Evolutionary conservation across 2,797 vertebrate species (phyloP).

Genomic region (Ctenopoma multispine): DNA sequence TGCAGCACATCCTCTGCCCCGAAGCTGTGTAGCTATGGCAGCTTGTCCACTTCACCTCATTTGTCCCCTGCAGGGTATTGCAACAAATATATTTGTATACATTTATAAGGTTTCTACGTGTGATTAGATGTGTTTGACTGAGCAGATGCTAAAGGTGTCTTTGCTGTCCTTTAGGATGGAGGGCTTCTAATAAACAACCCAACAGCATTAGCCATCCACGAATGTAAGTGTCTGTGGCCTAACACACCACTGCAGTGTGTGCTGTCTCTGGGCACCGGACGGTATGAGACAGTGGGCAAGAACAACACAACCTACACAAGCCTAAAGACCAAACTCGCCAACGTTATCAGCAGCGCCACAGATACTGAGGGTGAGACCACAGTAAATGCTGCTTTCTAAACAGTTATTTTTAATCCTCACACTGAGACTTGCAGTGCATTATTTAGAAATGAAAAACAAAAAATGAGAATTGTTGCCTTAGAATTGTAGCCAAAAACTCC

Average conservation of each 20-base stretch:
- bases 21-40: slow-evolving; percentile 32
- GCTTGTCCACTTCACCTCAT: slow-evolving; percentile 45
- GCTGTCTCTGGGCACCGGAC: slow-evolving; percentile 94
- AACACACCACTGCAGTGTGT: slow-evolving; percentile 92
- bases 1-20: slow-evolving; percentile 39
- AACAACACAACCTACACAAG: slow-evolving; percentile 88
- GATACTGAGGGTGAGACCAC: slow-evolving; percentile 92
- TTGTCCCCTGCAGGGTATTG: slow-evolving; percentile 47
- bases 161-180: slow-evolving; percentile 87
- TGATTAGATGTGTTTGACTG: not conserved
- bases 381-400: not conserved
- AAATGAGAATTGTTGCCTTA: not conserved
- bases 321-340: slow-evolving; percentile 92
- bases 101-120: not conserved
- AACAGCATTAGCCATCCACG: slow-evolving; percentile 93
- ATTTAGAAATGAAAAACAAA: not conserved
- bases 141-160: slow-evolving; percentile 3
- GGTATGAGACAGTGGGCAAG: slow-evolving; percentile 86
- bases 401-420: slow-evolving; percentile 26
- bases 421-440: not conserved
- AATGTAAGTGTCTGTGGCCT: slow-evolving; percentile 97
- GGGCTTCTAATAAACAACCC: slow-evolving; percentile 97
- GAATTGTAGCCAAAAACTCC: not conserved
- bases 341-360: slow-evolving; percentile 97
- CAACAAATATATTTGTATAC: slow-evolving; percentile 36